Conservation (phyloP, 2,797 vertebrate species). For the Rallus crepitans region DNA sequence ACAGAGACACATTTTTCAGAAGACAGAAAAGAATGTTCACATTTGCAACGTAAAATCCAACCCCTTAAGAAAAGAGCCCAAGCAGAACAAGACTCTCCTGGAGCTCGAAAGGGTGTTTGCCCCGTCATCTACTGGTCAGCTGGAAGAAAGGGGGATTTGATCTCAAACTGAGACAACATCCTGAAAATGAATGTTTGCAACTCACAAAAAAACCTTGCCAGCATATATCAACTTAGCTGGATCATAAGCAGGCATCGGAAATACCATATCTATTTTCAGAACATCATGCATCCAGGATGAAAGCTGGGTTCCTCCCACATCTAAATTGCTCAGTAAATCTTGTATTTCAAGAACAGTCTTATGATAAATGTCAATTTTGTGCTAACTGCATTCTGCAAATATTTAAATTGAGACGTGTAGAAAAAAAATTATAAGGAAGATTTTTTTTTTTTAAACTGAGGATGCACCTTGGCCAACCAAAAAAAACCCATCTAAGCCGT, state of each 20-base stretch:
- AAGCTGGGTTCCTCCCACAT: constrained; percentile 61
- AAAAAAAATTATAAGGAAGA: neutral
- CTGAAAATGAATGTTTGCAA: constrained; percentile 24
- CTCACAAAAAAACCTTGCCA: constrained; percentile 15
- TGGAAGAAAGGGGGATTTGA: neutral
- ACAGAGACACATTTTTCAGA: neutral
- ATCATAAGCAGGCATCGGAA: constrained; percentile 61
- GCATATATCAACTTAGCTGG: constrained; percentile 54
- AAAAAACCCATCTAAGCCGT: neutral
- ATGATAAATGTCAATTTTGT: constrained; percentile 58
- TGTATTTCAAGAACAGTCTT: constrained; percentile 46
- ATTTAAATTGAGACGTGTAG: neutral
- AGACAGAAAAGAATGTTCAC: neutral
- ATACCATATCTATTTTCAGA: constrained; percentile 71
- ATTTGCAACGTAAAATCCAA: neutral
- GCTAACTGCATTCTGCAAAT: constrained; percentile 42
- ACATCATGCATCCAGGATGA: constrained; percentile 58
- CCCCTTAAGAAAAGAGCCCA: neutral
- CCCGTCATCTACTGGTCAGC: neutral
- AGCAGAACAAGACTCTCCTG: neutral
- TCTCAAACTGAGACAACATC: neutral
- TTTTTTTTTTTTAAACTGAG: neutral
- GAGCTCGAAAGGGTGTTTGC: neutral
- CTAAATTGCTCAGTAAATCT: constrained; percentile 60
- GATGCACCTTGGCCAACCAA: neutral